Evolutionary conservation across 2,797 vertebrate species (phyloP).

Genomic region (Tenualosa ilisha): DNA sequence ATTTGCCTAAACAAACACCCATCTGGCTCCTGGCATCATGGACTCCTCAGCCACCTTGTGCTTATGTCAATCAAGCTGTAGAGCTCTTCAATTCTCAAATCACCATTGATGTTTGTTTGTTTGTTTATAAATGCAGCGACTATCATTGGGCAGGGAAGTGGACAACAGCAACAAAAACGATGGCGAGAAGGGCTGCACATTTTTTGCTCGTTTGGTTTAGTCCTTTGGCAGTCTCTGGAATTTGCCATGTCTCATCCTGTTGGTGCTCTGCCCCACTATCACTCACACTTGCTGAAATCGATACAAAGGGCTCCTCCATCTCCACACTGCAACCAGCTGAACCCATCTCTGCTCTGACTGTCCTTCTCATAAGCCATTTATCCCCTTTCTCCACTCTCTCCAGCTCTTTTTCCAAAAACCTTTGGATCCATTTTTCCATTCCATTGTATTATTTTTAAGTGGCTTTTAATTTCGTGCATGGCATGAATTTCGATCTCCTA

Average conservation of each 20-base stretch:
- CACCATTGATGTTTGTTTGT: neutral
- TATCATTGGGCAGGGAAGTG: neutral
- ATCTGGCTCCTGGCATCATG: neutral
- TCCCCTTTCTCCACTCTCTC: neutral
- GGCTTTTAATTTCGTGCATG: neutral
- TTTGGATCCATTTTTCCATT: neutral
- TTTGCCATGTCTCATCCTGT: neutral
- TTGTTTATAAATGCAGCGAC: neutral
- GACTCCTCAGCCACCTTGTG: neutral
- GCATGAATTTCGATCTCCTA: neutral
- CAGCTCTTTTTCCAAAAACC: neutral
- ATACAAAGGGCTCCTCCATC: conserved; percentile 77
- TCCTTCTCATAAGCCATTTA: neutral
- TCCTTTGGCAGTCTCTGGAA: neutral
- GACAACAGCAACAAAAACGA: neutral
- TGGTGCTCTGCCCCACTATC: conserved; percentile 22
- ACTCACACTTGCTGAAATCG: conserved; percentile 65
- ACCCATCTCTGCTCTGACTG: conserved; percentile 34
- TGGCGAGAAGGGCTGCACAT: conserved; percentile 9
- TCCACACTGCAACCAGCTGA: conserved; percentile 61
- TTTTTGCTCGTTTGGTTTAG: neutral
- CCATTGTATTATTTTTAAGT: neutral
- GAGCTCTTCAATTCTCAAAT: neutral
- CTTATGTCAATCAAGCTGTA: neutral
- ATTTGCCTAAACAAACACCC: neutral